phyloP scores from a whole-genome alignment of 2,113 vertebrate species.

The Passerina amoena region DNA sequence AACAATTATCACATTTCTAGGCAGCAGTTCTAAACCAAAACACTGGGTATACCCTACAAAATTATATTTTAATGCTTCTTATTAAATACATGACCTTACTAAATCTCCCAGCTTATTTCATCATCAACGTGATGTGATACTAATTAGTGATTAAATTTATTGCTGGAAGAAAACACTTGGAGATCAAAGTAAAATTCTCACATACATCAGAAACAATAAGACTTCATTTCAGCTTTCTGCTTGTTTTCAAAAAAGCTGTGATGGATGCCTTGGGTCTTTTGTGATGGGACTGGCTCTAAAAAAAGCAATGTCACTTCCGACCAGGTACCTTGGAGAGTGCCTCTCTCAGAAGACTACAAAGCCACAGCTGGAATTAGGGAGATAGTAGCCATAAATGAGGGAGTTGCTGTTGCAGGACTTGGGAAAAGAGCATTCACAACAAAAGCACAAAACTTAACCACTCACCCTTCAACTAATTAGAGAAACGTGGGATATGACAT shows the following conservation, averaged over 20 bases:
- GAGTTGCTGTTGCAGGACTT: background rate
- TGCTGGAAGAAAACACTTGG: background rate
- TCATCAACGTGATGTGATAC: background rate
- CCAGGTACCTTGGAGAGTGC: background rate
- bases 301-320: background rate
- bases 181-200: background rate
- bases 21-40: background rate
- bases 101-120: background rate
- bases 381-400: background rate
- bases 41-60: background rate
- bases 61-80: background rate
- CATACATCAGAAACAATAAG: background rate
- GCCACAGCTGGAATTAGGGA: background rate
- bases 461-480: background rate
- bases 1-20: background rate
- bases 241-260: background rate
- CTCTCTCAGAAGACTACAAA: background rate
- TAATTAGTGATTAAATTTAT: background rate
- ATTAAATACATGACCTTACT: background rate
- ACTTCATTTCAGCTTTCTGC: background rate
- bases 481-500: rapidly evolving
- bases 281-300: background rate
- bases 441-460: background rate
- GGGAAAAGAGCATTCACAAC: background rate
- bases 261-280: background rate